Percentiles rank a stretch among this genome's conserved stretches.
Conservation (phyloP, 1,140 invertebrate species). For the Panulirus ornatus region DNA sequence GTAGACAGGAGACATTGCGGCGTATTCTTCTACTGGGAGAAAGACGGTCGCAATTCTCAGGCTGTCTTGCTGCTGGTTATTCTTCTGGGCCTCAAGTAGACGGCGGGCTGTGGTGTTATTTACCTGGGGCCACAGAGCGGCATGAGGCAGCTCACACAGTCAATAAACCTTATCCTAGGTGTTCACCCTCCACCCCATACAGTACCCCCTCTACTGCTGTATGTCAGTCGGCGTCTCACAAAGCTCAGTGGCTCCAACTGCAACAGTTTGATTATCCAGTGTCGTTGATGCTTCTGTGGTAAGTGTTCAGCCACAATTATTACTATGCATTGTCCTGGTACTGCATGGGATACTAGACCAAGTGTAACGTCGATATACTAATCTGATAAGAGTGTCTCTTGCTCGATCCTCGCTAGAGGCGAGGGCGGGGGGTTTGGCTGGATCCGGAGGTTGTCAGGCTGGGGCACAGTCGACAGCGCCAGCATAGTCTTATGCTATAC, state of each 20-base stretch:
- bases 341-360: too few relatives aligned
- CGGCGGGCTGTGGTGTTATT: conserved; percentile 52
- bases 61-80: not conserved
- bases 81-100: conserved; percentile 50
- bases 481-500: too few relatives aligned
- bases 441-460: too few relatives aligned
- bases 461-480: too few relatives aligned
- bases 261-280: conserved; percentile 30
- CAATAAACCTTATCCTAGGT: too few relatives aligned
- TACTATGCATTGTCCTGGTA: not conserved
- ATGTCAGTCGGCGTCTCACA: not conserved
- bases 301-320: conserved; percentile 33
- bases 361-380: too few relatives aligned
- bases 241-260: not conserved
- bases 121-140: conserved; percentile 16
- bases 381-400: too few relatives aligned
- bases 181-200: too few relatives aligned
- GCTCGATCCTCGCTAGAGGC: too few relatives aligned
- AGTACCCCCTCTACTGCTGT: too few relatives aligned
- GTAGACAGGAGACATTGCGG: conserved; percentile 1
- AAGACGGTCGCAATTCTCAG: not conserved
- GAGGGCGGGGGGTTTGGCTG: too few relatives aligned
- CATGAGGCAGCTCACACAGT: too few relatives aligned
- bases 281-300: conserved; percentile 57
- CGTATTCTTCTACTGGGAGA: not conserved